Base-by-base conservation (phyloP, 1,140 invertebrate genomes). In the Bombus terrestris region DNA sequence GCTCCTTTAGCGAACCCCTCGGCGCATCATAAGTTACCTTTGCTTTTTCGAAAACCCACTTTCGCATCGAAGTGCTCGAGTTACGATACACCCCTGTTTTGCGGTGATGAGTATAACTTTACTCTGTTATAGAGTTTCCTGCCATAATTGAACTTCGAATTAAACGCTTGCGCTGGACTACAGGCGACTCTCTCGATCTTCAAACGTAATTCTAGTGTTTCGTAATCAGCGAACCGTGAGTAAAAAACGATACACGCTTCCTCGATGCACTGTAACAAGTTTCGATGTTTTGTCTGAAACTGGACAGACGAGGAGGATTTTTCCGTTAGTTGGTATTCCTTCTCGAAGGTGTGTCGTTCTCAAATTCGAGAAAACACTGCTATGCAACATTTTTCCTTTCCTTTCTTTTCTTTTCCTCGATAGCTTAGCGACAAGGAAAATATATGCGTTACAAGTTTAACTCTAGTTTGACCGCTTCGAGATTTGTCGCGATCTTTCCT, bases 401-500 rank as follows among this genome's bases (percentile, higher is more conserved):
- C n/a, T 15, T 9, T 47, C 6, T 37, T 28, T 78, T 37, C 75
- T 15, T 71, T 43, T 43, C n/a, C n/a, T 83, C 59, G 35, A 47
- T 35, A 69, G n/a, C 43, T 59, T 13, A 43, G 32, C 68, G 32
- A 84, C 71, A 84, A 72, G 37, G 39, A 32, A 41, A 79, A 32
- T 79, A 79, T 62, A 72, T 39, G 62, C 76, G 83, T 84, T 53
- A 41, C 39, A 80, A 72, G 76, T 80, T 80, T 72, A 53, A 80
- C 53, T 39, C 53, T 72, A 79, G 76, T 84, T 79, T 47, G 82
- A 43, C 39, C 66, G 62, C 1, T 76, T 43, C 32, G n/a, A 84
- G 76, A 84, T 84, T 84, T 37, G 43, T 79, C 71, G 53, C 64
- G 57, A 84, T 79, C 83, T 80, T 79, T 64, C 53, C n/a, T 62